phyloP scores from a whole-genome alignment of 37 sponge, comb jelly and placozoan genomes.

The Beroe forskalii region DNA sequence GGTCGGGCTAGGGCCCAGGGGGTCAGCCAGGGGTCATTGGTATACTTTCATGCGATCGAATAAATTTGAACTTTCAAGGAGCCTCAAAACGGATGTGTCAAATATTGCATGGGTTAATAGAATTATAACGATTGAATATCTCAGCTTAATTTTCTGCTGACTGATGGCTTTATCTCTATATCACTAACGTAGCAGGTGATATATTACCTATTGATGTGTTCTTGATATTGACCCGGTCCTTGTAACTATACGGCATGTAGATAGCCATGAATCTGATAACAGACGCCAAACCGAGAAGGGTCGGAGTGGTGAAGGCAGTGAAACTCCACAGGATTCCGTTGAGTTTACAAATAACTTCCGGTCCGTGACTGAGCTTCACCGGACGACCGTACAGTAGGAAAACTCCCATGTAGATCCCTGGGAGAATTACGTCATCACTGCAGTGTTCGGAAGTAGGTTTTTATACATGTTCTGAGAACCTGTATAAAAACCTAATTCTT shows the following conservation, averaged over 20 bases:
- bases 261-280: slow-evolving; percentile 11
- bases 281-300: background rate
- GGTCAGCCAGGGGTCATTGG: no score
- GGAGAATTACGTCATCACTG: background rate
- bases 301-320: slow-evolving; percentile 24
- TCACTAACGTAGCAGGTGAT: no score
- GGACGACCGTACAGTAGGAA: background rate
- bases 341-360: background rate
- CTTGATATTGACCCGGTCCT: background rate
- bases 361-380: background rate
- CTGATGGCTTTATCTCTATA: no score
- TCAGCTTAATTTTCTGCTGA: no score
- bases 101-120: no score
- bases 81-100: no score
- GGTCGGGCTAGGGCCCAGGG: no score
- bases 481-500: no score
- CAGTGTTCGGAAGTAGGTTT: background rate
- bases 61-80: no score
- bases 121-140: no score
- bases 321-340: slow-evolving; percentile 11
- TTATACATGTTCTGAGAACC: no score
- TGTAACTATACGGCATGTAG: slow-evolving; percentile 35
- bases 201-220: background rate
- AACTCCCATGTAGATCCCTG: slow-evolving; percentile 12
- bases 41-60: no score